Evolutionary conservation across 2,113 vertebrate species (phyloP), one percentile per base, ranked within the genome.

Genomic region (Saimiri boliviensis): DNA sequence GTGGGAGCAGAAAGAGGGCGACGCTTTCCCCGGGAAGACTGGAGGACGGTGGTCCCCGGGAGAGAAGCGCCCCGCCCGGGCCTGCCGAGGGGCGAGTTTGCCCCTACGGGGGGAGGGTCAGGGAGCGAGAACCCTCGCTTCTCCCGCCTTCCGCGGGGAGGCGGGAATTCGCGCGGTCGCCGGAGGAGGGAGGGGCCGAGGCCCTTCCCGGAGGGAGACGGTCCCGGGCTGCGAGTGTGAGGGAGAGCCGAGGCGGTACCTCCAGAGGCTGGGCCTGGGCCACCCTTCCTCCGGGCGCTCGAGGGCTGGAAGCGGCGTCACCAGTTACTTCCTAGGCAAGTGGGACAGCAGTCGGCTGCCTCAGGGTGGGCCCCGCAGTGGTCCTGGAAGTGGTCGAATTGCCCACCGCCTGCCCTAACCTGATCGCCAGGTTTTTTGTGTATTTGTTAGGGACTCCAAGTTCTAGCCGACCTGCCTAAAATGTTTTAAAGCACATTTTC

Each of bases 101-200:
- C 87, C 81, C 77, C 66, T 17, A 2, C 32, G 7, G 92, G 93
- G 94, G 95, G 87, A 92, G 87, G 97, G 87, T 74, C 42, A 10
- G 68, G 56, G 56, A 81, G 45, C 77, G 45, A 47, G 0, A 91
- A 84, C 79, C 60, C 21, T 56, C 49, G 94, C 91, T 87, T 42
- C 96, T 73, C 94, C 90, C 86, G 58, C 89, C 49, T 66, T 74
- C 54, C 49, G 3, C 54, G 6, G 85, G 88, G 96, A 68, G 97
- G 96, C 97, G 91, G 96, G 94, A 73, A 52, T 79, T 83, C 30
- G n/a, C 13, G 60, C 11, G 74, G 17, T 21, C 47, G 1, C 4
- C 2, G 4, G 84, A 7, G 89, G 40, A 4, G 25, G 71, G 83
- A 42, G 52, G 81, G 45, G 89, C 92, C 19, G 42, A 90, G 82